Base-by-base conservation (phyloP, 2,113 vertebrate genomes). In the Seriola aureovittata region DNA sequence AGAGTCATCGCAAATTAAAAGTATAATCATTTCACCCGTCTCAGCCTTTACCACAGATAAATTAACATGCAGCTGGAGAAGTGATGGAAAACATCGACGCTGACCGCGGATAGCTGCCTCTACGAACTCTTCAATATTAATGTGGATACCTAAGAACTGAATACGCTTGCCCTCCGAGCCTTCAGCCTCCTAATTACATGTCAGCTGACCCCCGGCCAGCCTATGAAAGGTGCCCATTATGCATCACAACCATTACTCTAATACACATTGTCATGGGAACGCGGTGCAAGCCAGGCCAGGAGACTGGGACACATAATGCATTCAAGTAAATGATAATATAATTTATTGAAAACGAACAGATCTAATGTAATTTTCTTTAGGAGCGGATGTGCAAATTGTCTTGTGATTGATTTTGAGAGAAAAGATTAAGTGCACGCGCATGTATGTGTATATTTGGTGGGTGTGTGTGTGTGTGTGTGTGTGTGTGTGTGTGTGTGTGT, bases 341-440 rank as follows among this genome's bases (percentile, higher is more conserved):
- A 88, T 93, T 86, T 73, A 85, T 88, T 87, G 73, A 67, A 85
- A 88, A 84, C 25, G 17, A 82, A 66, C 59, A 52, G 63, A 78
- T 78, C 34, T 86, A 84, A 88, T 89, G 71, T 72, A 11, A 89
- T 93, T 86, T 84, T 59, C 70, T 78, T 71, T 57, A 64, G 85
- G 32, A 84, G 81, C 75, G 46, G 87, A 85, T 82, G 70, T 46
- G 12, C 6, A 10, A 62, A 78, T 80, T 59, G 67, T 42, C 65
- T 63, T 63, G 70, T 70, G 84, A 88, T 91, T 82, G 79, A 86
- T 87, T 88, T 46, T 38, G 55, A 63, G 46, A 77, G n/a, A 52
- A 81, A 80, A 67, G 42, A 72, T 75, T 5, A 80, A 71, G n/a
- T 42, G 23, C 36, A 1, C 17, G 63, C 14, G 9, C 3, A 5